Percentiles rank a stretch among this genome's conserved stretches.
Evolutionary conservation across 2,888 invertebrate genomes (phyloP).

Genomic region (Leistus spinibarbis): DNA sequence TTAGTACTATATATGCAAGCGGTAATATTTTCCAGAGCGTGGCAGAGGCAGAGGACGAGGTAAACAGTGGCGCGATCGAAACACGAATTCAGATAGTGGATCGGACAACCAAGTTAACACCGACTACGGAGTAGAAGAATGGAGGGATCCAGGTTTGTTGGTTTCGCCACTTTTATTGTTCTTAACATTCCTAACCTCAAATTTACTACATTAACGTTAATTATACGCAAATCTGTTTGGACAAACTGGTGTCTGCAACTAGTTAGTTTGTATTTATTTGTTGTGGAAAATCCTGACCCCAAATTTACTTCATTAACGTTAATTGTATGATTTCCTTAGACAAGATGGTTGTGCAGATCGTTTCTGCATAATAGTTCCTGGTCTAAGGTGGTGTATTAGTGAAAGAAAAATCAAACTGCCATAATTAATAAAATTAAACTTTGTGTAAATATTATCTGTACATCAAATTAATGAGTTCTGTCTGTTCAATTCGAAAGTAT

Average conservation of each 20-base stretch:
- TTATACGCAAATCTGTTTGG: too few species aligned
- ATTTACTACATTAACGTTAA: too few species aligned
- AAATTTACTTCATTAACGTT: too few species aligned
- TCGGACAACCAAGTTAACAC: constrained; percentile 52
- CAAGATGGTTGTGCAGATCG: too few species aligned
- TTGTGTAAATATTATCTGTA: not conserved
- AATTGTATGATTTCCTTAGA: too few species aligned
- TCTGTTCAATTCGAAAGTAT: not conserved
- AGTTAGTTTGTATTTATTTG: too few species aligned
- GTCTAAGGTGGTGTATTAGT: too few species aligned
- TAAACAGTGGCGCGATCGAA: constrained; percentile 61
- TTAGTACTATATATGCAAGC: not conserved
- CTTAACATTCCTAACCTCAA: not conserved
- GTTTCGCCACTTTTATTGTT: not conserved
- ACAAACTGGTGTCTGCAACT: too few species aligned
- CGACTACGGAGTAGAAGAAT: constrained; percentile 76
- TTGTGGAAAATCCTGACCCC: too few species aligned
- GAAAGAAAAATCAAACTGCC: too few species aligned
- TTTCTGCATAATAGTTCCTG: too few species aligned
- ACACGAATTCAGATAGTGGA: constrained; percentile 49
- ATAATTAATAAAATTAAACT: not conserved
- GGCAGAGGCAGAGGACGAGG: constrained; percentile 64
- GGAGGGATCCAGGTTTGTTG: constrained; percentile 72
- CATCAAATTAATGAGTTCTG: not conserved
- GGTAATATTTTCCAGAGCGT: constrained; percentile 3